These are phyloP conservation scores for Tryphoninae sp. DNA, from an alignment of 2,888 invertebrate genomes.

Conservation along the genomic window DNA sequence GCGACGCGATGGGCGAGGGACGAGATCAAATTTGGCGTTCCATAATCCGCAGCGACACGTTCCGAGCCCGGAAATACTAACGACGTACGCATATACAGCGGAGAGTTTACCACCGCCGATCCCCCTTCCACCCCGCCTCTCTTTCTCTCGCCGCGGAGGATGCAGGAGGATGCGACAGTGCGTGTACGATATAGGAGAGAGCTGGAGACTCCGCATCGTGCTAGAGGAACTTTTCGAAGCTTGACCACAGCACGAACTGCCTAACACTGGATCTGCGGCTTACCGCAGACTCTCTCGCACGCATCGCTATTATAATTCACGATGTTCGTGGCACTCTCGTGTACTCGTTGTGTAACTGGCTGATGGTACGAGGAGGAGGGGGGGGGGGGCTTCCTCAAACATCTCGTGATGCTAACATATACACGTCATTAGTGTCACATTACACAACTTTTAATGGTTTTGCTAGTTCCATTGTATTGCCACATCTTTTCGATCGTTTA, in stretches of 20 bases:
- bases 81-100: slow-evolving; percentile 59
- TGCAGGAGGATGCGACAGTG: slow-evolving; percentile 1
- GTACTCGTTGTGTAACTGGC: too few relatives aligned
- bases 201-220: slow-evolving; percentile 19
- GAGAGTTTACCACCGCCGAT: slow-evolving; percentile 15
- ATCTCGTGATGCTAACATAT: too few relatives aligned
- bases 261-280: slow-evolving; percentile 68
- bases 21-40: slow-evolving; percentile 73
- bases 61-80: slow-evolving; percentile 67
- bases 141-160: slow-evolving; percentile 20
- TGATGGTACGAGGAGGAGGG: too few relatives aligned
- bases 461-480: too few relatives aligned
- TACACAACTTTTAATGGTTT: too few relatives aligned
- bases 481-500: too few relatives aligned
- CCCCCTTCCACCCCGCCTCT: neutral
- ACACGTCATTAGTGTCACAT: too few relatives aligned
- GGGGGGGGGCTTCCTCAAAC: too few relatives aligned
- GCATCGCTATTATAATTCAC: slow-evolving; percentile 35
- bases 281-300: slow-evolving; percentile 66
- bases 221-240: slow-evolving; percentile 67
- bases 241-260: slow-evolving; percentile 69
- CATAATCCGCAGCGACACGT: slow-evolving; percentile 70
- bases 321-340: neutral
- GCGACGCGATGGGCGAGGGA: slow-evolving; percentile 58
- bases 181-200: slow-evolving; percentile 12